Percentiles rank a stretch among this genome's conserved stretches.
Conservation (phyloP, 2,113 vertebrate genomes). For the Myrmophylax atrothorax region DNA sequence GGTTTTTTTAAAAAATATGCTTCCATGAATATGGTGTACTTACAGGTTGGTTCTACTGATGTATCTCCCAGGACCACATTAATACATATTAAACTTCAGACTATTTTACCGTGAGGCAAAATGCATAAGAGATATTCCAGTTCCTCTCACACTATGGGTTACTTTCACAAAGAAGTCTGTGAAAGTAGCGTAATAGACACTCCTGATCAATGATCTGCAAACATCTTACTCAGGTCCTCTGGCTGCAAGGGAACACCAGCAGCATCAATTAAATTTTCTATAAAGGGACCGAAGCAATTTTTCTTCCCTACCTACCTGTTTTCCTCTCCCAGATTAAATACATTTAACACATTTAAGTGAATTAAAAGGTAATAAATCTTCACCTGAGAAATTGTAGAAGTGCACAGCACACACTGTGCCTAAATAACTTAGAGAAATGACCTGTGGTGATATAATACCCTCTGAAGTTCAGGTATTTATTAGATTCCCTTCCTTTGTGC, state of each 20-base stretch:
- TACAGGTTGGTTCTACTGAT: background rate
- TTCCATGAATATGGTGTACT: background rate
- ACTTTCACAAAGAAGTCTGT: background rate
- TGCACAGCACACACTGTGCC: background rate
- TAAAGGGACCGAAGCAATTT: background rate
- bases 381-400: background rate
- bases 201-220: background rate
- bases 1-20: background rate
- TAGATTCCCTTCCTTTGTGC: background rate
- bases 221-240: background rate
- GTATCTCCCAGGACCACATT: background rate
- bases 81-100: background rate
- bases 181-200: background rate
- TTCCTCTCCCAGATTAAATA: slow-evolving; percentile 3
- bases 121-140: background rate
- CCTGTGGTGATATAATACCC: background rate
- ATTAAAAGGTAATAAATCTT: slow-evolving; percentile 32
- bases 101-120: background rate
- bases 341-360: background rate
- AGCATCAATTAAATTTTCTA: background rate
- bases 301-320: background rate
- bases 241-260: background rate
- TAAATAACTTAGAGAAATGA: slow-evolving; percentile 22
- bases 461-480: slow-evolving; percentile 16
- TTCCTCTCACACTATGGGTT: background rate